Evolutionary conservation across 2,113 vertebrate genomes (phyloP), one percentile per base, ranked within the genome.

Genomic region (Mobula birostris): DNA sequence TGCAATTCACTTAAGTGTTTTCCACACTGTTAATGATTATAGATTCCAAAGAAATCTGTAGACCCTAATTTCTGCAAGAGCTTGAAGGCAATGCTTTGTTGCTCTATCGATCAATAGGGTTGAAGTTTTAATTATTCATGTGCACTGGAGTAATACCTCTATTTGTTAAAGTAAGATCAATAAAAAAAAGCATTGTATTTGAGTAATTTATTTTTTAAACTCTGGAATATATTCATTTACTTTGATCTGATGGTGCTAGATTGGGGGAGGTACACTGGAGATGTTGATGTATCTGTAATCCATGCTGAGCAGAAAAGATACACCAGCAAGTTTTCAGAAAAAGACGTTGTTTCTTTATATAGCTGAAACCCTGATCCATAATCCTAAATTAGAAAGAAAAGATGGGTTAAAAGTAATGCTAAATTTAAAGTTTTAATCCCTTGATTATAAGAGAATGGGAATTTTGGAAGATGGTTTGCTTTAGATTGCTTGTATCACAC

Each of bases 141-240:
- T 88, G 29, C 61, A 63, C 56, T 88, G 29, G 85, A 66, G 32
- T 17, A 90, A 66, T 66, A 17, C 66, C 29, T 66, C 27, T 90
- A 32, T 63, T 90, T 90, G 61, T 90, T 32, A n/a, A 87, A 85
- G 58, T 85, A 85, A 88, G 27, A 11, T 88, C 82, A 87, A 61
- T 85, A 85, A 88, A 85, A 88, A 88, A 74, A 74, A 74, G 21
- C 14, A 21, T 24, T 74, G 19, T 4, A 15, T 68, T 17, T 72
- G 5, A 7, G 82, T 66, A 14, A 32, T 66, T n/a, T n/a, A 14
- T 24, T 58, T 85, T 27, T 90, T 77, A 32, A 17, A 68, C 40
- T 15, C 56, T 61, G 2, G 29, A 24, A 11, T 85, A 29, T 61
- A 27, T 58, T 83, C 29, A 24, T 48, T 82, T 40, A 82, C 32